Evolutionary conservation across 1,140 invertebrate species (phyloP).

Genomic region (Tetramorium alpestre): DNA sequence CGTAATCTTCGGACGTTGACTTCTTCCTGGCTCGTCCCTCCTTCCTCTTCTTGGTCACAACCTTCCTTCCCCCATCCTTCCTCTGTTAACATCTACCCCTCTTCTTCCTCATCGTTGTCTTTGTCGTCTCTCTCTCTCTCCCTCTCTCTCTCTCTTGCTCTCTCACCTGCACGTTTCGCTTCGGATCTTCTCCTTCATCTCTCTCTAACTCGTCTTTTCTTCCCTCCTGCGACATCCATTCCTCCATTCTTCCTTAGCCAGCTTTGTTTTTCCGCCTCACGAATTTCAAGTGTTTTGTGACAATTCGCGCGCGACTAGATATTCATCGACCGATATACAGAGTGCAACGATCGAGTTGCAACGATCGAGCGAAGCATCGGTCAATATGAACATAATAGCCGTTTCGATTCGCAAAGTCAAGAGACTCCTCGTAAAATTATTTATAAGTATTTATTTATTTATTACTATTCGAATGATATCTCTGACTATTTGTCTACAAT

Average conservation of each 20-base stretch:
- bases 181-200: slow-evolving; percentile 39
- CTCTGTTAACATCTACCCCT: slow-evolving; percentile 65
- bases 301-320: slow-evolving; percentile 57
- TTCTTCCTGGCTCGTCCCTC: slow-evolving; percentile 81
- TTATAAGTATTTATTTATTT: slow-evolving; percentile 18
- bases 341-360: slow-evolving; percentile 42
- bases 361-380: not conserved
- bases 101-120: slow-evolving; percentile 25
- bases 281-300: slow-evolving; percentile 65
- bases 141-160: slow-evolving; percentile 12
- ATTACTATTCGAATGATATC: not conserved
- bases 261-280: slow-evolving; percentile 58
- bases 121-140: slow-evolving; percentile 39
- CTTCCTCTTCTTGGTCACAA: slow-evolving; percentile 71
- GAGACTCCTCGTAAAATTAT: not conserved
- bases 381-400: not conserved
- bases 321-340: slow-evolving; percentile 7
- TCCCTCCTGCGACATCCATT: slow-evolving; percentile 20
- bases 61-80: slow-evolving; percentile 54
- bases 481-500: too few species aligned
- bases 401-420: not conserved
- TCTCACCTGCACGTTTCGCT: slow-evolving; percentile 49
- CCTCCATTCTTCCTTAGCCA: slow-evolving; percentile 1
- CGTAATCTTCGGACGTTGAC: slow-evolving; percentile 86
- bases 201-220: slow-evolving; percentile 6